A percentile compares a stretch with the other conserved stretches of the same genome.
Evolutionary conservation across 1,140 invertebrate species (phyloP).

Genomic region (Ceratoteleas bidentatus): DNA sequence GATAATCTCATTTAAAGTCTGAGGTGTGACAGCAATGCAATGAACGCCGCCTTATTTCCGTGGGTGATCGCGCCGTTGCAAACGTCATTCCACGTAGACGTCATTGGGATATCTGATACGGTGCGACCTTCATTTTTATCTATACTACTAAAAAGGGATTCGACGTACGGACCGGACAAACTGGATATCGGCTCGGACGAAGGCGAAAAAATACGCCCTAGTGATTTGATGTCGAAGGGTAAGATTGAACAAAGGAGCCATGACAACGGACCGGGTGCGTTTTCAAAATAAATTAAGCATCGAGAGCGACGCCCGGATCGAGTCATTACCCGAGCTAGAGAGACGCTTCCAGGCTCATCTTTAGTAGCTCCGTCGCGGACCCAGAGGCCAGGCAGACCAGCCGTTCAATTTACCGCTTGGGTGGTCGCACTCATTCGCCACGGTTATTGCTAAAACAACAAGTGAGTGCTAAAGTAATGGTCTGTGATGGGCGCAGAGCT

Average conservation of each 20-base stretch:
- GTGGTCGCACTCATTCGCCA: conserved; percentile 62
- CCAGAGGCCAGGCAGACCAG: conserved; percentile 45
- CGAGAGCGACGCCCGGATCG: not conserved
- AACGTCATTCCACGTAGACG: conserved; percentile 56
- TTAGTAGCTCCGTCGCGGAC: conserved; percentile 50
- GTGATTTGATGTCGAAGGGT: conserved; percentile 33
- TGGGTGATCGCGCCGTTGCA: conserved; percentile 58
- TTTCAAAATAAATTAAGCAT: conserved; percentile 52
- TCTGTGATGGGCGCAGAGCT: conserved; percentile 44
- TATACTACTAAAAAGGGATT: conserved; percentile 53
- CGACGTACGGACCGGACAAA: conserved; percentile 57
- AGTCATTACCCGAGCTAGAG: not conserved
- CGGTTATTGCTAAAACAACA: conserved; percentile 65
- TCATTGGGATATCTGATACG: conserved; percentile 63
- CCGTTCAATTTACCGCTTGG: conserved; percentile 68
- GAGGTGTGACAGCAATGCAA: conserved; percentile 59
- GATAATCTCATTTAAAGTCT: conserved; percentile 66
- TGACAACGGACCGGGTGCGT: conserved; percentile 7
- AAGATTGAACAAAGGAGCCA: conserved; percentile 34
- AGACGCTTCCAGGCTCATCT: conserved; percentile 53
- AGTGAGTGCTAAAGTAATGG: conserved; percentile 61
- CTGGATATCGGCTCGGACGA: conserved; percentile 40
- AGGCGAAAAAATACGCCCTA: conserved; percentile 51
- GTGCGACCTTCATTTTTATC: conserved; percentile 63
- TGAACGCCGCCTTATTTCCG: conserved; percentile 58